A percentile compares a stretch with the other conserved stretches of the same genome.
Conservation (phyloP, 1,140 invertebrate species). For the Brachionus manjavacas region DNA sequence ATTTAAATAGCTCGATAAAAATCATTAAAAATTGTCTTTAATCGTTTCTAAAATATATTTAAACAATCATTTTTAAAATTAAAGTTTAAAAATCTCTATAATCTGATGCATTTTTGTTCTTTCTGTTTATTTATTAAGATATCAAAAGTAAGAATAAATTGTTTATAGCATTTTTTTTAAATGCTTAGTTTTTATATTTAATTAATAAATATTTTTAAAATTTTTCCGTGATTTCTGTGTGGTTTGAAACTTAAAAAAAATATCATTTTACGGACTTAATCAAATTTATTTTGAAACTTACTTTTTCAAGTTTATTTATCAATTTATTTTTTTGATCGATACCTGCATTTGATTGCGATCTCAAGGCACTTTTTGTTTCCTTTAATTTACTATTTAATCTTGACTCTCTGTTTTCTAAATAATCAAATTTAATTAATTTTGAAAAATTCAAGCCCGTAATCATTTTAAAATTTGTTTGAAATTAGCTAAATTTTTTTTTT, state of each 20-base stretch:
- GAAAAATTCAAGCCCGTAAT: neutral
- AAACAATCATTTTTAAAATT: neutral
- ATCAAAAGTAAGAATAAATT: neutral
- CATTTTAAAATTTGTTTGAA: neutral
- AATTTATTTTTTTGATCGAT: neutral
- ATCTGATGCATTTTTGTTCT: neutral
- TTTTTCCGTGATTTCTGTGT: neutral
- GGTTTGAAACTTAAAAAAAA: neutral
- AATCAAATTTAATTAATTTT: neutral
- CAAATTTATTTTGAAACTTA: neutral
- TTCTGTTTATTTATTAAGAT: neutral
- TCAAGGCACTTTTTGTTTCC: neutral
- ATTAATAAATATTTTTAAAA: neutral
- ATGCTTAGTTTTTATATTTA: neutral
- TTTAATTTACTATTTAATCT: neutral
- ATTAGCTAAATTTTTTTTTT: neutral
- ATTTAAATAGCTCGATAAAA: neutral
- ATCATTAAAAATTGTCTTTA: neutral
- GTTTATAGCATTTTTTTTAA: neutral
- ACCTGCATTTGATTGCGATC: neutral
- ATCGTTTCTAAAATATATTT: neutral
- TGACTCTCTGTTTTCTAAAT: neutral
- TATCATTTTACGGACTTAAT: neutral
- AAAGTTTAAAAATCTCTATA: neutral
- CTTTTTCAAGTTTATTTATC: neutral